Evolutionary conservation across 2,888 invertebrate genomes (phyloP).

Genomic region (Idaea dimidiata): DNA sequence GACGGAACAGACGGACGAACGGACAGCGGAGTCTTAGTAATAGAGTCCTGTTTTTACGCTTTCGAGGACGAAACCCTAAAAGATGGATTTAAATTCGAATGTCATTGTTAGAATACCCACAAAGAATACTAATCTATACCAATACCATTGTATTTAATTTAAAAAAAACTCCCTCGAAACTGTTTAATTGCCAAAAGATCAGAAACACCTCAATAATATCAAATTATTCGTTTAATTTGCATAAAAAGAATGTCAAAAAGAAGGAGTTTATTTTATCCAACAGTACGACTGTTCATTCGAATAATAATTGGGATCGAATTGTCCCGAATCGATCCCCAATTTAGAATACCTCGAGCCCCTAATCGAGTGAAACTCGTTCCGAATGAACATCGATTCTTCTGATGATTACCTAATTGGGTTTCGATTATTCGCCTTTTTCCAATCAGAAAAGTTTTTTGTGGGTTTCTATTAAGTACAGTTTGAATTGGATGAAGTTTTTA

Average conservation of each 20-base stretch:
- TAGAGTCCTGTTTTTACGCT: too few species aligned
- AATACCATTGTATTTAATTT: too few species aligned
- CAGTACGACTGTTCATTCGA: not conserved
- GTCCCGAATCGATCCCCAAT: not conserved
- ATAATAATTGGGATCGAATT: not conserved
- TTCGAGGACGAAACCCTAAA: too few species aligned
- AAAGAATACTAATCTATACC: too few species aligned
- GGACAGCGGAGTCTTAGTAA: too few species aligned
- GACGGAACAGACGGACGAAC: too few species aligned
- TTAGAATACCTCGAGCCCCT: not conserved
- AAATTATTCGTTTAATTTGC: not conserved
- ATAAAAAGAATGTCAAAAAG: not conserved
- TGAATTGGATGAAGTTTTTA: too few species aligned
- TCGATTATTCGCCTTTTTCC: not conserved
- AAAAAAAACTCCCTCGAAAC: too few species aligned
- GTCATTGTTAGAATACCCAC: too few species aligned
- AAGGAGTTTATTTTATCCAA: not conserved
- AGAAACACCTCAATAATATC: too few species aligned
- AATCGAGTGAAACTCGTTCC: not conserved
- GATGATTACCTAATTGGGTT: not conserved
- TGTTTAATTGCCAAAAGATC: too few species aligned
- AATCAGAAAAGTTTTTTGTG: not conserved
- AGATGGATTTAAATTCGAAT: too few species aligned
- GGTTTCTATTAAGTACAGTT: not conserved
- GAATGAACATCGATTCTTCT: not conserved